These are phyloP conservation scores for Barnardius zonarius DNA, from an alignment of 2,113 vertebrate genomes.

Conservation along the genomic window DNA sequence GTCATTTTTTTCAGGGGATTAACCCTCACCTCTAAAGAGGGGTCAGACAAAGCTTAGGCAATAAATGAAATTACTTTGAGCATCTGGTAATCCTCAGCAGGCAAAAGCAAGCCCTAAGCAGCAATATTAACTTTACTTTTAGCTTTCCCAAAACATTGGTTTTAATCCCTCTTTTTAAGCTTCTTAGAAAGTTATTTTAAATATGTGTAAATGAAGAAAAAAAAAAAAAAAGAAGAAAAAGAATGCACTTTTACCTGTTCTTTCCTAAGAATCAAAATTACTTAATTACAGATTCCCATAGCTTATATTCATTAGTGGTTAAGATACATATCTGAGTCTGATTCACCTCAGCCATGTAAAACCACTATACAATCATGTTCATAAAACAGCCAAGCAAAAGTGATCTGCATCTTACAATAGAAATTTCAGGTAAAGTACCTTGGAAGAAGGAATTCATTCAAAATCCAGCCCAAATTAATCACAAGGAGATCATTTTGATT, in stretches of 20 bases:
- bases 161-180: neutral
- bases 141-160: neutral
- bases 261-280: neutral
- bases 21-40: neutral
- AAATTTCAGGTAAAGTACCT: neutral
- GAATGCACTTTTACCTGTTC: neutral
- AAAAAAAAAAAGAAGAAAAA: neutral
- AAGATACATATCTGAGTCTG: neutral
- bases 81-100: neutral
- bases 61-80: constrained; percentile 13
- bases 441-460: neutral
- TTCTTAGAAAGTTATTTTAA: neutral
- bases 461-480: neutral
- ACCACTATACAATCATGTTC: neutral
- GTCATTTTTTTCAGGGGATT: constrained; percentile 27
- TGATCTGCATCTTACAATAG: neutral
- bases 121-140: neutral
- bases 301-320: neutral
- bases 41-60: neutral
- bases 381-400: neutral
- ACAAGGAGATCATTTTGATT: neutral
- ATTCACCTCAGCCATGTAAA: neutral
- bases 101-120: constrained; percentile 6
- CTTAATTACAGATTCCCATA: neutral
- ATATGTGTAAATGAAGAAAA: neutral